Evolutionary conservation across 2,888 invertebrate genomes (phyloP).

Genomic region (Pimpla rufipes): DNA sequence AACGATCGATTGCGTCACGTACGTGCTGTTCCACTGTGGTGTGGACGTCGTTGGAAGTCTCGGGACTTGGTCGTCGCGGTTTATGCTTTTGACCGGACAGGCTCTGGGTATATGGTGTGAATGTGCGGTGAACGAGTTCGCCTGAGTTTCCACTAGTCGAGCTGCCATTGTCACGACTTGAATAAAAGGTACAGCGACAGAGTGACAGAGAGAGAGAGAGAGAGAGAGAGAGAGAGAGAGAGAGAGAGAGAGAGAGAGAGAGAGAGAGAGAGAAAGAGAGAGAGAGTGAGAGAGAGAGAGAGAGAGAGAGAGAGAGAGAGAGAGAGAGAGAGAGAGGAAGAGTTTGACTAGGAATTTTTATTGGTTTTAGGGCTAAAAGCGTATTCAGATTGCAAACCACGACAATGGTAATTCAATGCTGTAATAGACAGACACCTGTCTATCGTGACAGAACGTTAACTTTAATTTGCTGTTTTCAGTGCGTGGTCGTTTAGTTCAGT

Average conservation of each 20-base stretch:
- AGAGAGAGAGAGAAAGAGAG: slow-evolving; percentile 40
- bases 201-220: not conserved
- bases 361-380: not conserved
- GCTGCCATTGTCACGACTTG: slow-evolving; percentile 49
- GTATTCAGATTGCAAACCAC: not conserved
- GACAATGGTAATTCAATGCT: too few species aligned
- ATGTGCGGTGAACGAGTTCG: slow-evolving; percentile 38
- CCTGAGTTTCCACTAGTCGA: slow-evolving; percentile 36
- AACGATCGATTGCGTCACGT: slow-evolving; percentile 68
- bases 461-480: not conserved
- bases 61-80: slow-evolving; percentile 60
- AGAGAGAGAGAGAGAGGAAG: not conserved
- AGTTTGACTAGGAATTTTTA: not conserved
- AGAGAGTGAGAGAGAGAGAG: not conserved
- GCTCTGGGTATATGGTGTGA: not conserved
- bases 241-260: not conserved
- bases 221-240: slow-evolving; percentile 2
- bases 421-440: not conserved
- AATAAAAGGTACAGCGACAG: slow-evolving; percentile 35
- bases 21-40: slow-evolving; percentile 54
- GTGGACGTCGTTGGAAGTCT: slow-evolving; percentile 58
- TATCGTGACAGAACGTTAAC: not conserved
- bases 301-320: slow-evolving; percentile 3
- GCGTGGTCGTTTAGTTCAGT: not conserved
- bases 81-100: slow-evolving; percentile 49